Conservation (phyloP, 2,113 vertebrate genomes). For the Pogona vitticeps region DNA sequence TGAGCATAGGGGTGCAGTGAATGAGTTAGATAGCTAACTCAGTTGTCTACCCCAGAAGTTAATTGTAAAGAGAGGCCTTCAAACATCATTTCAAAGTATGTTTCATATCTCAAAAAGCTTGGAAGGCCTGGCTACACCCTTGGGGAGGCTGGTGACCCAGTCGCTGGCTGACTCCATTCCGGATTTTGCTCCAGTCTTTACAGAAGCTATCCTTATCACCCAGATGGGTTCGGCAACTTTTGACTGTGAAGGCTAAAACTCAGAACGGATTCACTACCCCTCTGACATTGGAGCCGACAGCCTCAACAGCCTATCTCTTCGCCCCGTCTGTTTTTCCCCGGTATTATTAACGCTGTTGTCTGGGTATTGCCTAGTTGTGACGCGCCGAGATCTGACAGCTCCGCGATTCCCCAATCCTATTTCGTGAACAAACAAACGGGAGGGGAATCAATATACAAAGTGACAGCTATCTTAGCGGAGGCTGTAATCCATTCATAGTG, state of each 20-base stretch:
- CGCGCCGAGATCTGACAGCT: constrained; percentile 25
- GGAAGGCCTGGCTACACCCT: neutral
- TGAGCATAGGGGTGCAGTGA: too few species aligned
- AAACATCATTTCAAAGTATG: neutral
- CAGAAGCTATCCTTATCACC: too few species aligned
- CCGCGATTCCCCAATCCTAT: constrained; percentile 17
- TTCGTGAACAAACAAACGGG: constrained; percentile 26
- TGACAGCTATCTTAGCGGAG: neutral
- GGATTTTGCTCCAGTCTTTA: too few species aligned
- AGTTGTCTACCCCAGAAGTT: neutral
- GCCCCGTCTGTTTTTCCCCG: neutral
- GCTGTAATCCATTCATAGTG: constrained; percentile 20
- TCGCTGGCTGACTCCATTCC: too few species aligned
- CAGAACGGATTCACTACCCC: too few species aligned
- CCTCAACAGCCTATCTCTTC: neutral
- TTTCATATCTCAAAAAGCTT: fast-evolving
- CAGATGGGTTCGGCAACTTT: too few species aligned
- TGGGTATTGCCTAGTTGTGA: neutral
- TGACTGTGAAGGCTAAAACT: too few species aligned
- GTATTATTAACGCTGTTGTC: neutral
- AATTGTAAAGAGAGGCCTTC: neutral
- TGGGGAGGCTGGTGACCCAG: too few species aligned
- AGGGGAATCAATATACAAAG: neutral
- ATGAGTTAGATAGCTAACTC: too few species aligned
- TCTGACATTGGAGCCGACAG: too few species aligned